Evolutionary conservation across 2,113 vertebrate species (phyloP), one percentile per base, ranked within the genome.

Genomic region (Ceyx melanurus): DNA sequence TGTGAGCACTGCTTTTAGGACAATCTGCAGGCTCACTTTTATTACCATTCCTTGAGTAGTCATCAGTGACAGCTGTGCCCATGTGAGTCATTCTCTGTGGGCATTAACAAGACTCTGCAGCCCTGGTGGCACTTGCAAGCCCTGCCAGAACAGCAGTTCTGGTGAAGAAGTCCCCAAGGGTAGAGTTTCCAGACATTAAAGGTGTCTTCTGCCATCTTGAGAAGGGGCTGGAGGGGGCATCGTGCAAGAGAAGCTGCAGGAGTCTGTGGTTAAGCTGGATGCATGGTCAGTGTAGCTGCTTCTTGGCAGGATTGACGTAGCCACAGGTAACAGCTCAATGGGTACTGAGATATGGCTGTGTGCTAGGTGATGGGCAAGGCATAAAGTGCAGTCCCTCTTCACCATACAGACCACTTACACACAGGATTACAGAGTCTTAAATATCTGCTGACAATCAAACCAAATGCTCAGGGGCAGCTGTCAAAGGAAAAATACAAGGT

Each of bases 211-310:
- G 60, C 28, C 25, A 15, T 13, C 22, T 20, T 23, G 33, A 66
- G 33, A 71, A 74, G 65, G 28, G 16, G 4, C 40, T 60, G 74
- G 18, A 10, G 4, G 1, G 2, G 16, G 8, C 21, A 26, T 28
- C 37, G 37, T n/a, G 33, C 35, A 50, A 31, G 64, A 15, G 58
- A 57, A 67, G 35, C 22, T 51, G n/a, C 48, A 21, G 48, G 9
- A 53, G 6, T 20, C n/a, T 13, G 14, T 3, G 53, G 53, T 19
- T 5, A 28, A 14, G n/a, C n/a, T 53, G 58, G 10, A 19, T 16
- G 56, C 0, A 0, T 0, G 3, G 61, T 50, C 33, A 60, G 25
- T 0, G 0, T 31, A 16, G 15, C 3, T 73, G 21, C n/a, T 29
- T 4, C 75, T 1, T 2, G 40, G 15, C 48, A 33, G 33, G 45